These are phyloP conservation scores for Drusus annulatus DNA, from an alignment of 1,140 invertebrate species.

Conservation along the genomic window DNA sequence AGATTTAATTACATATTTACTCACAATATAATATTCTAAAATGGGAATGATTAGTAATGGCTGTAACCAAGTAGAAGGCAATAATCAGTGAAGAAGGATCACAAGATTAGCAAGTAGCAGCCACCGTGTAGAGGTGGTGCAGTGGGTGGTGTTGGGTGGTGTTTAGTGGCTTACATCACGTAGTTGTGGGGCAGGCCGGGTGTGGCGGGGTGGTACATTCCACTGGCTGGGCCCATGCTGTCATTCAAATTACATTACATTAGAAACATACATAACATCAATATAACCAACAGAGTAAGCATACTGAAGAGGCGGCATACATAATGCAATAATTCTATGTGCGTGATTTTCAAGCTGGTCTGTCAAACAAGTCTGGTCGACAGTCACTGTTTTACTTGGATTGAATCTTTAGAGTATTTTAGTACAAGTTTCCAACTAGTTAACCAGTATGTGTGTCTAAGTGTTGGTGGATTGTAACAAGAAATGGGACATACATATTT, in stretches of 20 bases:
- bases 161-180: constrained; percentile 49
- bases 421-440: too few relatives aligned
- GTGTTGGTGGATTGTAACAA: too few relatives aligned
- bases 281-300: too few relatives aligned
- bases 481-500: too few relatives aligned
- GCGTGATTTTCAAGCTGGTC: too few relatives aligned
- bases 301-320: too few relatives aligned
- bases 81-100: constrained; percentile 39
- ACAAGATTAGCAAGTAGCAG: constrained; percentile 35
- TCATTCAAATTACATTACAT: background rate
- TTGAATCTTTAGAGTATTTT: too few relatives aligned
- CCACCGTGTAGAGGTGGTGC: background rate
- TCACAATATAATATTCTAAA: constrained; percentile 23
- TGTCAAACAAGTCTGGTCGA: too few relatives aligned
- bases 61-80: constrained; percentile 50
- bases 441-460: too few relatives aligned
- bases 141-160: too few relatives aligned
- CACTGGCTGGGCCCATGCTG: constrained; percentile 47
- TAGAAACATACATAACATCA: background rate
- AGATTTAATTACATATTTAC: constrained; percentile 6
- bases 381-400: too few relatives aligned
- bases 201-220: constrained; percentile 47
- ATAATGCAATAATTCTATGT: too few relatives aligned
- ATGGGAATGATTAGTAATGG: constrained; percentile 52
- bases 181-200: constrained; percentile 51